Conservation (phyloP, 2,113 vertebrate genomes). For the Anoura caudifer region DNA sequence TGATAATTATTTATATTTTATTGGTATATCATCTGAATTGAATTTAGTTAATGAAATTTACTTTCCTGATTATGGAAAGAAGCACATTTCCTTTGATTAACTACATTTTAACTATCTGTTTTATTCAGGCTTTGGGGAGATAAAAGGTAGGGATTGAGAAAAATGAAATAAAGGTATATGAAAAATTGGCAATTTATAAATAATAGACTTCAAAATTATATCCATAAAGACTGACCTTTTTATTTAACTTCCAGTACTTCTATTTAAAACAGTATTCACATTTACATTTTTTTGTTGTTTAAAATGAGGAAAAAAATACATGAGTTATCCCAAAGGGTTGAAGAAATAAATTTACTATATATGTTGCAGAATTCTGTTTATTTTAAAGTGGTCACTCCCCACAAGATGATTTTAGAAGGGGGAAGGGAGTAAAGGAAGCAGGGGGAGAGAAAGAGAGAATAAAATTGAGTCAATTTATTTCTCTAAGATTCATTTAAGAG, state of each 20-base stretch:
- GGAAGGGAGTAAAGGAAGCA: too few relatives aligned
- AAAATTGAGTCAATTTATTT: rapidly evolving
- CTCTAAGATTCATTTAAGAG: background rate
- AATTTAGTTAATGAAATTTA: background rate
- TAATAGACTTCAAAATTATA: background rate
- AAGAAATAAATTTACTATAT: background rate
- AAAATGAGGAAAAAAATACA: background rate
- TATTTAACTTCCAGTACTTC: background rate
- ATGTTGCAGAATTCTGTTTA: background rate
- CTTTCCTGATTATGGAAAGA: background rate
- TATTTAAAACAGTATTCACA: background rate
- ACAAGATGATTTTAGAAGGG: background rate
- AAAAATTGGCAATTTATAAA: background rate
- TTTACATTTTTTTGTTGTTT: background rate
- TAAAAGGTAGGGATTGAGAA: background rate
- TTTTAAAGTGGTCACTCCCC: background rate
- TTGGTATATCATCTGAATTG: background rate
- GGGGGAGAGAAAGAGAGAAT: background rate
- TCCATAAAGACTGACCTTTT: background rate
- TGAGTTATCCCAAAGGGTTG: background rate
- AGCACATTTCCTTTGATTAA: background rate
- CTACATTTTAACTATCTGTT: background rate
- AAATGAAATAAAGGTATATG: background rate
- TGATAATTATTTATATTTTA: background rate
- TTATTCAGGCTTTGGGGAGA: background rate